Evolutionary conservation across 2,113 vertebrate species (phyloP), one percentile per base, ranked within the genome.

Genomic region (Apus apus): DNA sequence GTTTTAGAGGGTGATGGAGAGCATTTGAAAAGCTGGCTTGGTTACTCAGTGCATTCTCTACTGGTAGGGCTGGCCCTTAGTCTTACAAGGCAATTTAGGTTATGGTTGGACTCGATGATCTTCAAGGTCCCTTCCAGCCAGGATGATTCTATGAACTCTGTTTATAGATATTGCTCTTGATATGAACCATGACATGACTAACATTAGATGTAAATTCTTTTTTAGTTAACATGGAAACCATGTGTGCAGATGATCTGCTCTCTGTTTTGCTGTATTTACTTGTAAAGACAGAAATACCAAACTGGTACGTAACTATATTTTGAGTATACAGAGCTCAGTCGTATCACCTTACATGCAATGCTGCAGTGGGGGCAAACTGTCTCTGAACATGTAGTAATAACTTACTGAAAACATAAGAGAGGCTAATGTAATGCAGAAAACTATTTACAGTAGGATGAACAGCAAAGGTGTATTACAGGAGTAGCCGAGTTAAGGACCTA

Each of bases 211-310:
- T 81, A 53, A 12, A 77, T 77, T 6, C 76, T 77, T 64, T 76
- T 95, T 51, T 96, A 99, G 99, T 99, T 90, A 99, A 98, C 58
- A 95, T 99, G 76, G 98, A 99, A 96, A 99, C 98, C 1, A 97
- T 99, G 97, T 98, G 99, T 96, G 99, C 99, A 2, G 99, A 99
- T 89, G 99, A 99, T 92, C 99, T 99, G 25, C 99, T 99, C 3
- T 99, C 99, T 5, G 99, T 99, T 85, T 97, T 99, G 94, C 98
- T 99, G 40, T 99, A 99, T 91, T 98, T 99, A 90, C 98, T 99
- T 87, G 98, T 99, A 61, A 99, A 99, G 97, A 99, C 99, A 5
- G 99, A 99, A 95, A 99, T 99, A 82, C 99, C 99, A 46, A 99
- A 99, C 95, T 99, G 99, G 99, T 99, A 98, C 96, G 98, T 74